Evolutionary conservation across 1,140 invertebrate species (phyloP).

Genomic region (Bombus polaris): DNA sequence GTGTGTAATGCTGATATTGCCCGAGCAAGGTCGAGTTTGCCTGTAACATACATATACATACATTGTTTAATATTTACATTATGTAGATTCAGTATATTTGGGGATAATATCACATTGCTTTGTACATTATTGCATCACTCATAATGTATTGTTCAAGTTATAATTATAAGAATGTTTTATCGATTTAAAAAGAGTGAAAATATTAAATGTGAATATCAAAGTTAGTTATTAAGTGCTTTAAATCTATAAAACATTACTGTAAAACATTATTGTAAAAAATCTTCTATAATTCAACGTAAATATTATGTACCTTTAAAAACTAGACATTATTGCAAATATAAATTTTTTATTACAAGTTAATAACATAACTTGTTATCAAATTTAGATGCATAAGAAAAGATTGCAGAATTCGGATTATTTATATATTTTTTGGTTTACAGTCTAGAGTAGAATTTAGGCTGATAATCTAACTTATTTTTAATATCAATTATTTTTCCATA

Average conservation of each 20-base stretch:
- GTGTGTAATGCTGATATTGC: too few species aligned
- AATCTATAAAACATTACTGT: conserved; percentile 37
- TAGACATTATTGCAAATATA: neutral
- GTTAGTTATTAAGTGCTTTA: conserved; percentile 54
- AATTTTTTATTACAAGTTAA: conserved; percentile 1
- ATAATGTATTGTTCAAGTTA: conserved; percentile 25
- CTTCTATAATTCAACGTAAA: neutral
- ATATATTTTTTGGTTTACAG: too few species aligned
- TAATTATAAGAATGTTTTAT: conserved; percentile 40
- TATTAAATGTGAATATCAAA: conserved; percentile 59
- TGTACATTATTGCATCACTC: conserved; percentile 55
- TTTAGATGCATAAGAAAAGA: neutral
- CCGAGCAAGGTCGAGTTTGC: too few species aligned
- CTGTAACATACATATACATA: neutral
- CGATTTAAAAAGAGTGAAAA: conserved; percentile 33
- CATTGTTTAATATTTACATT: neutral
- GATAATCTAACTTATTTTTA: too few species aligned
- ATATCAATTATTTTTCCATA: too few species aligned
- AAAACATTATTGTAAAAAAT: conserved; percentile 18
- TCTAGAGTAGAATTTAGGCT: too few species aligned
- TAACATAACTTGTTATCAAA: conserved; percentile 1
- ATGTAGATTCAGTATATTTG: neutral
- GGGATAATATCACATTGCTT: conserved; percentile 39
- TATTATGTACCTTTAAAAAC: conserved; percentile 2
- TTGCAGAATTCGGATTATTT: too few species aligned